Base-by-base conservation (phyloP, 2,113 vertebrate genomes). In the Jacana jacana region DNA sequence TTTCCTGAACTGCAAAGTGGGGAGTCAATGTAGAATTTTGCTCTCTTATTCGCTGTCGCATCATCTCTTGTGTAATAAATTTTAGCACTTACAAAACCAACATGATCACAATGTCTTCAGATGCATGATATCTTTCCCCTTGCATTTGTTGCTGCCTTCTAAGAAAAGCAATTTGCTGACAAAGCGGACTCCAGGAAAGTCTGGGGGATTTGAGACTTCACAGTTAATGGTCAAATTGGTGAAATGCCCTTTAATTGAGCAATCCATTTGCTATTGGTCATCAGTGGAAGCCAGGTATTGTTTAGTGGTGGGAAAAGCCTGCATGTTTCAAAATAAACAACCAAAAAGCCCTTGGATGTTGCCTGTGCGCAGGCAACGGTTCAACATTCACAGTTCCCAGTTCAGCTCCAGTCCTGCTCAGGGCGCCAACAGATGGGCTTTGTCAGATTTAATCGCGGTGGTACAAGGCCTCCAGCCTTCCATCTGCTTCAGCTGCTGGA, bases 51-150 rank as follows among this genome's bases (percentile, higher is more conserved):
- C 9, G 46, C 95, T 95, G 86, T 94, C 79, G 96, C 95, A 83
- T 93, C 94, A 84, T 63, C 69, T 77, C 94, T 83, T 51, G 96
- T 97, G 95, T 98, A 97, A 98, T 97, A 97, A 98, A 98, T 88
- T 76, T 88, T 84, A 97, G 97, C 97, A 89, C 83, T 97, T 91
- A 89, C 57, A 83, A 81, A 52, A 42, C 63, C 11, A 10, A 30
- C 16, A 35, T 3, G 61, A 58, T 61, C 69, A 71, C 92, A 66
- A 13, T 78, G 78, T 94, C 84, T 85, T 82, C 48, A 91, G 89
- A 6, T 94, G 95, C 92, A 93, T 92, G 92, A 65, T 42, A 5
- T n/a, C 24, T 55, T 79, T 71, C 80, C 90, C 88, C 65, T 72
- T 33, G 64, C 83, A 40, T 92, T 86, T 57, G 72, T 19, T 92